Percentiles rank a stretch among this genome's conserved stretches.
Conservation (phyloP, 2,797 vertebrate species). For the Hylomyscus alleni region DNA sequence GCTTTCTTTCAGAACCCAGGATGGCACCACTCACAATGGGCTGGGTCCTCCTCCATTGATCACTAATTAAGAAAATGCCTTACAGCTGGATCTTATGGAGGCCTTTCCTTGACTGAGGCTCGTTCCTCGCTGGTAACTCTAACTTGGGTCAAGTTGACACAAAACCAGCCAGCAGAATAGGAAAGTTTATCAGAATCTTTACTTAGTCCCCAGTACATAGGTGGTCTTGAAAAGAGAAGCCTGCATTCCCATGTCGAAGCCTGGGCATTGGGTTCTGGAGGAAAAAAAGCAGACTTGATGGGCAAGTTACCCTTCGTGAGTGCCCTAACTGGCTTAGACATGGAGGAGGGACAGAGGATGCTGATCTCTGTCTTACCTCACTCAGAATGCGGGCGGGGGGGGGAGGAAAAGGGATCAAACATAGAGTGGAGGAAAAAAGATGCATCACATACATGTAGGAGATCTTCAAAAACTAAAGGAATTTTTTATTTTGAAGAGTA, state of each 20-base stretch:
- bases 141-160: background rate
- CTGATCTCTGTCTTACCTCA: background rate
- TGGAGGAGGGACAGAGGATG: background rate
- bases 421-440: background rate
- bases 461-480: background rate
- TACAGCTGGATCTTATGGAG: background rate
- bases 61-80: background rate
- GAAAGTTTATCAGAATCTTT: background rate
- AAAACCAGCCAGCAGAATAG: background rate
- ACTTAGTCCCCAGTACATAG: background rate
- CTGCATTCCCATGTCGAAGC: background rate
- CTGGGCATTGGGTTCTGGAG: background rate
- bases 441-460: background rate
- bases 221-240: background rate
- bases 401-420: background rate
- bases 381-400: background rate
- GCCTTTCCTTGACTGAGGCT: background rate
- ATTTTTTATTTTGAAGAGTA: background rate
- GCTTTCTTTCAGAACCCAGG: background rate
- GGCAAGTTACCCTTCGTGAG: background rate
- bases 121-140: background rate
- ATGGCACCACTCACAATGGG: background rate
- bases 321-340: background rate
- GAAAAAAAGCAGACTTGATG: background rate
- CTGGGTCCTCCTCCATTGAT: background rate